phyloP scores from a whole-genome alignment of 2,797 vertebrate species.

The Syngnathus rostellatus region DNA sequence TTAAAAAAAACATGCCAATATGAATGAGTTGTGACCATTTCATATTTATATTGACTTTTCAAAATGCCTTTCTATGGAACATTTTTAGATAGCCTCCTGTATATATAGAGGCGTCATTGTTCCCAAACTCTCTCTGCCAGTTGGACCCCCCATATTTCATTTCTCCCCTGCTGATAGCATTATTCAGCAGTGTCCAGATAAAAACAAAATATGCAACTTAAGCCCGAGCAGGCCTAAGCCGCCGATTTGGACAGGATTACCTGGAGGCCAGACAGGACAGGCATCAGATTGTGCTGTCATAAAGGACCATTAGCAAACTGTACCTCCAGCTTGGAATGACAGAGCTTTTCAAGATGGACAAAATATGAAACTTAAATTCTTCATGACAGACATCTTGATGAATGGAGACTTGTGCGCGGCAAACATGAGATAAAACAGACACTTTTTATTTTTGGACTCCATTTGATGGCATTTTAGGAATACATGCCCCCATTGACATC shows the following conservation, averaged over 20 bases:
- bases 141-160: conserved; percentile 89
- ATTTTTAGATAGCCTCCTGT: background rate
- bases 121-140: conserved; percentile 45
- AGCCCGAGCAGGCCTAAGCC: conserved; percentile 87
- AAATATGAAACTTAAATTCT: conserved; percentile 98
- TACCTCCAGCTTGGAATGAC: conserved; percentile 93
- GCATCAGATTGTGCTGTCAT: conserved; percentile 92
- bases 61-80: background rate
- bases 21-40: background rate
- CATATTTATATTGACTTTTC: conserved; percentile 3
- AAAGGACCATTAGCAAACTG: conserved; percentile 81
- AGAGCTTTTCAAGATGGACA: conserved; percentile 87
- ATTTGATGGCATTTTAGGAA: conserved; percentile 21
- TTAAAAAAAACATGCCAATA: too few relatives aligned
- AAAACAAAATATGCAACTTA: conserved; percentile 98
- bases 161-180: conserved; percentile 96
- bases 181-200: conserved; percentile 98
- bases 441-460: conserved; percentile 14
- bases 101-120: conserved; percentile 59
- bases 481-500: conserved; percentile 30
- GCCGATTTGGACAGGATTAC: conserved; percentile 90
- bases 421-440: conserved; percentile 25
- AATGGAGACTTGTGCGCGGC: conserved; percentile 40
- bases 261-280: conserved; percentile 75
- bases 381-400: conserved; percentile 91